Evolutionary conservation across 2,888 invertebrate genomes (phyloP).

Genomic region (Drepana falcataria): DNA sequence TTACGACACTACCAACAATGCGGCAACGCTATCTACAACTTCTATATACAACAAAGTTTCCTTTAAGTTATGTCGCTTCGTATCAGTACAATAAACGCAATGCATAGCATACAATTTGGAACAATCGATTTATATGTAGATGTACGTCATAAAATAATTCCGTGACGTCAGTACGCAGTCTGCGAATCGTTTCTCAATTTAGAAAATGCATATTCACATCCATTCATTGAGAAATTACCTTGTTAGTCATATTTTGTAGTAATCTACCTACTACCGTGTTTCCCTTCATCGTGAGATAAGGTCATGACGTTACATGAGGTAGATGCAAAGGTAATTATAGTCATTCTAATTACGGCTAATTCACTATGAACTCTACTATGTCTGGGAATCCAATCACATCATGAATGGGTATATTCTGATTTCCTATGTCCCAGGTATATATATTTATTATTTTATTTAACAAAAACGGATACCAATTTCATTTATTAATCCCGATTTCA

Average conservation of each 20-base stretch:
- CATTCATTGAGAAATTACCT: constrained; percentile 10
- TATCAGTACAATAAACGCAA: neutral
- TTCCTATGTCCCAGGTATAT: no score
- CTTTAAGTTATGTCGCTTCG: neutral
- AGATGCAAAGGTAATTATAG: neutral
- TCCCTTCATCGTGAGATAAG: constrained; percentile 24
- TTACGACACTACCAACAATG: constrained; percentile 17
- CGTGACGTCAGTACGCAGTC: constrained; percentile 38
- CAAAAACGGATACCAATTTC: no score
- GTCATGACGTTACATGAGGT: constrained; percentile 9
- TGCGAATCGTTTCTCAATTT: constrained; percentile 31
- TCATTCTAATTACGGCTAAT: neutral
- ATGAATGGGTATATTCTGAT: neutral
- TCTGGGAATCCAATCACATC: neutral
- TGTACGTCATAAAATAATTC: neutral
- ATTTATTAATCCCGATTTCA: no score
- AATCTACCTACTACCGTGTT: constrained; percentile 20
- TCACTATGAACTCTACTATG: neutral
- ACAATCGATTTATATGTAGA: neutral
- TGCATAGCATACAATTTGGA: constrained; percentile 4
- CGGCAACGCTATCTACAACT: neutral
- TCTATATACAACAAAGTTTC: constrained; percentile 12
- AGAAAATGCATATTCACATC: constrained; percentile 25
- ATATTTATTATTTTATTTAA: no score
- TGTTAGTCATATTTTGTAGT: constrained; percentile 26